These are phyloP conservation scores for Aspidapion aeneum DNA, from an alignment of 2,888 invertebrate species.

Conservation along the genomic window DNA sequence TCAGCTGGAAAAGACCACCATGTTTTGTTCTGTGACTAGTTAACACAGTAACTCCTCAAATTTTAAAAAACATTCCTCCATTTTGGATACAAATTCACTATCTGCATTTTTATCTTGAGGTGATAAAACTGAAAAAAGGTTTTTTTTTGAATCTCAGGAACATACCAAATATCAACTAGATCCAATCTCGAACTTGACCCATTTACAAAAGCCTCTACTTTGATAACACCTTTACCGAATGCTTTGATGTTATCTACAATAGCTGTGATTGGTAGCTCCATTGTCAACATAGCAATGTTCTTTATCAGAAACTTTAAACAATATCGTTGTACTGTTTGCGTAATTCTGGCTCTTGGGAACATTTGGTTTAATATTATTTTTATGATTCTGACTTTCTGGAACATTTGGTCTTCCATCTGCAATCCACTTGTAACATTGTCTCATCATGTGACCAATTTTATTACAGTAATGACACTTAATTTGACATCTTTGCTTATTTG, in stretches of 20 bases:
- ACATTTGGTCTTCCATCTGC: neutral
- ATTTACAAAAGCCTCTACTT: neutral
- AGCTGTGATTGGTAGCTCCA: neutral
- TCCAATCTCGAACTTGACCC: neutral
- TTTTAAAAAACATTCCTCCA: neutral
- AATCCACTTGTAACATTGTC: neutral
- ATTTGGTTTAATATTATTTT: neutral
- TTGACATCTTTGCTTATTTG: neutral
- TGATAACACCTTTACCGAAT: neutral
- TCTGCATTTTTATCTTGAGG: neutral
- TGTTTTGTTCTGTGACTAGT: no score
- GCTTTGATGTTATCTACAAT: neutral
- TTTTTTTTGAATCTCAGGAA: no score
- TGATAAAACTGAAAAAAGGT: neutral
- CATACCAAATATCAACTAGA: neutral
- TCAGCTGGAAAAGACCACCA: no score
- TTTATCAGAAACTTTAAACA: no score
- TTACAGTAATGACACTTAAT: neutral
- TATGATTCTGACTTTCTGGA: neutral
- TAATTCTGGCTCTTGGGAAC: no score
- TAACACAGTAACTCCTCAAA: no score
- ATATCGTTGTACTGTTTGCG: no score
- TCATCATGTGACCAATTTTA: neutral
- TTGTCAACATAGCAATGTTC: neutral
- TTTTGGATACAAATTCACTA: neutral